Base-by-base conservation (phyloP, 2,113 vertebrate genomes). In the Grammomys dolichurus region DNA sequence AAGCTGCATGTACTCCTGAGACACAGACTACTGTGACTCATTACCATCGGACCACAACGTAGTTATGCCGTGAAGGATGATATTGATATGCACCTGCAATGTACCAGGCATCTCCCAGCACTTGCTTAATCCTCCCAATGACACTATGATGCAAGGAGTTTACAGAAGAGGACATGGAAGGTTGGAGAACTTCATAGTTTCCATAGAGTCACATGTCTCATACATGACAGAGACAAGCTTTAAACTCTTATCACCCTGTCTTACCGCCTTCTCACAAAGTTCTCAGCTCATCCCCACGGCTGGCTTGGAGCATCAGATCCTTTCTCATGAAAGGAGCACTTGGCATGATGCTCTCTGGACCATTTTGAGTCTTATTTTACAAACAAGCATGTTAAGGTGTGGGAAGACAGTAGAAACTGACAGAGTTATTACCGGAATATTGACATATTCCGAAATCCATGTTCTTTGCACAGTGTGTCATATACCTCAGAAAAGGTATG, bases 341-440 rank as follows among this genome's bases (percentile, higher is more conserved):
- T 69, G 73, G 65, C 87, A 20, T 4, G 6, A 73, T 36, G 4
- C 11, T 9, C 24, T 60, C 54, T 22, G 36, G 26, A 28, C 40
- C 20, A 36, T 76, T 93, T 72, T 86, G 60, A 85, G 65, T 63
- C 65, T 40, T 20, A 63, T 43, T 92, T 96, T 77, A 94, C 63
- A 90, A 95, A 89, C 46, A 97, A 96, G 51, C 36, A 51, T 43
- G 12, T 36, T 69, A 85, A 95, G 51, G 19, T 33, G 93, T 40
- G 0, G 19, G 36, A 76, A 10, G 87, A 43, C 31, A 28, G 14
- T 72, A 89, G 60, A 95, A 96, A 92, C 36, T 22, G 22, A 87
- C 56, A 72, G 89, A 84, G 54, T 72, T 88, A 76, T 48, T 95
- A 92, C 56, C 16, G 48, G 40, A 40, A 46, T 33, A 20, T 60